Base-by-base conservation (phyloP, 2,113 vertebrate genomes). In the Pionites leucogaster region DNA sequence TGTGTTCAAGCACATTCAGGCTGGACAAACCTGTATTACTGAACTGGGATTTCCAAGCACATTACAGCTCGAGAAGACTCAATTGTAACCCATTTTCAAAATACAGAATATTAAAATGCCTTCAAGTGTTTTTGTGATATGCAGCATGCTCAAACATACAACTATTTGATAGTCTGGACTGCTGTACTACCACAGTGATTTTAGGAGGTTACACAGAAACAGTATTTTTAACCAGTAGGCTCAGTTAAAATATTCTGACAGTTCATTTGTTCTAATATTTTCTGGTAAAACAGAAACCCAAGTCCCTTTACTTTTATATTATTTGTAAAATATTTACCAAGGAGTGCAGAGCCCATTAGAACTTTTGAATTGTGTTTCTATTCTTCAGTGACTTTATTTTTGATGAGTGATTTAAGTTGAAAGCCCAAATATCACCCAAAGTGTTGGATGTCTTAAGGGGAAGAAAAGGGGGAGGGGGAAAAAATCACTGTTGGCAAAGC, bases 111-210 rank as follows among this genome's bases (percentile, higher is more conserved):
- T 71, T 57, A 90, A 89, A 96, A 96, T 60, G 60, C 79, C 79
- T 96, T 94, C 70, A 92, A 93, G 77, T 90, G 67, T 92, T 94
- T 84, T n/a, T 62, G 17, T 71, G 68, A 60, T 39, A 89, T 87
- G 57, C 81, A 93, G 86, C 72, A 82, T 37, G 62, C 69, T 91
- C 68, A 65, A 87, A 79, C 0, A 0, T 49, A 90, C 70, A 93
- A 70, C 77, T 63, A 3, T 84, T 47, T 63, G 74, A 85, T 84
- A 90, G 88, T 86, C 86, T 70, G 64, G 71, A 71, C 63, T 88
- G 83, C 77, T 68, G 55, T 77, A 62, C 39, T 59, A 60, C 63
- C 91, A 86, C 71, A 84, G 90, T 83, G 85, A 88, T 85, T 90
- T 93, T 31, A 84, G n/a, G 15, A 90, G 70, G 57, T 74, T 53